A percentile compares a stretch with the other conserved stretches of the same genome.
Conservation (phyloP, 1,140 invertebrate genomes). For the Manduca sexta region DNA sequence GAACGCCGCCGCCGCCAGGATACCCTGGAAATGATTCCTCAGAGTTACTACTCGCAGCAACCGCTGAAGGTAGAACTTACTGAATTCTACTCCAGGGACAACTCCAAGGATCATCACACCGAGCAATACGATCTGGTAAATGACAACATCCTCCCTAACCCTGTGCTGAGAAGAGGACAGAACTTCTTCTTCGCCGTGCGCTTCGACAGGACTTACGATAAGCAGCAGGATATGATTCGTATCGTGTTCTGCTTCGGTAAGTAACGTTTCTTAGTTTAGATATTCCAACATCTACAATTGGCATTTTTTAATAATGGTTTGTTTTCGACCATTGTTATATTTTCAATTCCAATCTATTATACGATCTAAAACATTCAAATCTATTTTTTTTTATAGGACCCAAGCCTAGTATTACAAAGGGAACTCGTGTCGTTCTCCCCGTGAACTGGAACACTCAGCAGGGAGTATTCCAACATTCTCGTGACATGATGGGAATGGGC, state of each 20-base stretch:
- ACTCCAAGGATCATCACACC: slow-evolving; percentile 78
- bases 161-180: slow-evolving; percentile 77
- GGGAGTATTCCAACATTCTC: slow-evolving; percentile 58
- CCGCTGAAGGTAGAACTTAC: slow-evolving; percentile 76
- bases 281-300: no score
- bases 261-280: slow-evolving; percentile 13
- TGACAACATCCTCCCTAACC: slow-evolving; percentile 66
- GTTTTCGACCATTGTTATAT: no score
- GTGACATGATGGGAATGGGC: slow-evolving; percentile 57
- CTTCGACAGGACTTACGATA: slow-evolving; percentile 72
- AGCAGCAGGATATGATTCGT: slow-evolving; percentile 68
- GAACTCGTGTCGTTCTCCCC: slow-evolving; percentile 76
- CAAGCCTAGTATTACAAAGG: slow-evolving; percentile 78
- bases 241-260: slow-evolving; percentile 69
- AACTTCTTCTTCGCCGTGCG: slow-evolving; percentile 77
- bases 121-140: slow-evolving; percentile 77
- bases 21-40: slow-evolving; percentile 65
- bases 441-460: slow-evolving; percentile 70
- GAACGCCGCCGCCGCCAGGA: slow-evolving; percentile 69
- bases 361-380: no score
- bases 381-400: slow-evolving; percentile 71
- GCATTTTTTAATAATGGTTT: no score
- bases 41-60: slow-evolving; percentile 69
- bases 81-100: slow-evolving; percentile 78
- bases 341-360: no score